Conservation (phyloP, 2,888 invertebrate species). For the Busseola fusca region DNA sequence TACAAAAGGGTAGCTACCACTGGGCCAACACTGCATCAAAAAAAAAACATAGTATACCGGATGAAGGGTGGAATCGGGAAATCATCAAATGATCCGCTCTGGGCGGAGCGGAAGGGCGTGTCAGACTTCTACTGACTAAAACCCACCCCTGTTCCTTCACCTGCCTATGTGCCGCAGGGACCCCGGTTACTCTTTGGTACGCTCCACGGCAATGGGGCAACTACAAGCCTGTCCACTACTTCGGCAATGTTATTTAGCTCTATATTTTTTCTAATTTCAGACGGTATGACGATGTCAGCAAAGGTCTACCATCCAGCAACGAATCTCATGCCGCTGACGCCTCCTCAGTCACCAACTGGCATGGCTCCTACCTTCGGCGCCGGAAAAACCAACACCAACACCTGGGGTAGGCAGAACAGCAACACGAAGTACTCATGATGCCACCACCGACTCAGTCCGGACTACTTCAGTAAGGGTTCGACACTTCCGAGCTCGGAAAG, state of each 20-base stretch:
- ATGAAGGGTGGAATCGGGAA: no score
- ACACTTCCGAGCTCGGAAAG: slow-evolving; percentile 24
- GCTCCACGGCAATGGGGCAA: no score
- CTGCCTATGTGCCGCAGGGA: no score
- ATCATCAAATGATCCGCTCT: no score
- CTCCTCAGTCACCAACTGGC: slow-evolving; percentile 76
- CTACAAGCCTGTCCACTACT: neutral
- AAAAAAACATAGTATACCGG: no score
- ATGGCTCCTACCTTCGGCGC: slow-evolving; percentile 69
- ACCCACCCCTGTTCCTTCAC: no score
- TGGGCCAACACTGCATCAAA: no score
- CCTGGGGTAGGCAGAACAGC: slow-evolving; percentile 79
- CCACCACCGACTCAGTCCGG: slow-evolving; percentile 6
- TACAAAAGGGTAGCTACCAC: no score
- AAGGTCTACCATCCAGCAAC: slow-evolving; percentile 84
- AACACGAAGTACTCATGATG: slow-evolving; percentile 76
- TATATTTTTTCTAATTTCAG: slow-evolving; percentile 68
- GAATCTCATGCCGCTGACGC: slow-evolving; percentile 80
- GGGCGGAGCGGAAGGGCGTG: no score
- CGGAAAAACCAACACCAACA: slow-evolving; percentile 60
- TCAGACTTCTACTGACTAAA: no score
- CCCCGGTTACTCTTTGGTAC: no score
- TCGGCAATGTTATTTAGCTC: neutral
- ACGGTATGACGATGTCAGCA: slow-evolving; percentile 77
- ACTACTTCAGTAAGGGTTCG: slow-evolving; percentile 32